Percentiles rank a stretch among this genome's conserved stretches.
phyloP scores from a whole-genome alignment of 1,140 invertebrate genomes.

The Caerostris darwini region DNA sequence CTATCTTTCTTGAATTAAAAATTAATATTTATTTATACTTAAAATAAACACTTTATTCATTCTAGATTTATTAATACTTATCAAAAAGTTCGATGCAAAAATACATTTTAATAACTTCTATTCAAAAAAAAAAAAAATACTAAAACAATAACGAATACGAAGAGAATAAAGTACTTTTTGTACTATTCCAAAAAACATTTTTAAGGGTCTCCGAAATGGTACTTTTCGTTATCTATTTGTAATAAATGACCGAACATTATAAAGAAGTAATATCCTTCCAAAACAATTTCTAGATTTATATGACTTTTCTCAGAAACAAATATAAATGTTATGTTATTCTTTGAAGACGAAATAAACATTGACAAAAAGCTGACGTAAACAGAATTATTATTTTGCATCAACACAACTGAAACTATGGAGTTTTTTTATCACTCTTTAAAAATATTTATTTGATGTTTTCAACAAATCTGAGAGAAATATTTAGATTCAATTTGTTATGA shows the following conservation, averaged over 20 bases:
- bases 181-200: too few species aligned
- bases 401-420: not conserved
- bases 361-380: not conserved
- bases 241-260: not conserved
- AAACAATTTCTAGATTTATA: not conserved
- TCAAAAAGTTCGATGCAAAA: too few species aligned
- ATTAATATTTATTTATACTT: too few species aligned
- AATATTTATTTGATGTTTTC: not conserved
- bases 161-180: too few species aligned
- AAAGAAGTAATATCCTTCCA: not conserved
- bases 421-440: not conserved
- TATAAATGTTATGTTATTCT: not conserved
- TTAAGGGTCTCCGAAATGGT: too few species aligned
- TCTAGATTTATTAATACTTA: too few species aligned
- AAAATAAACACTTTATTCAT: too few species aligned
- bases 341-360: not conserved
- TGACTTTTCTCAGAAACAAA: not conserved
- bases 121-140: too few species aligned
- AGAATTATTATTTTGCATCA: not conserved
- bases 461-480: not conserved
- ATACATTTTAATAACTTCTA: too few species aligned
- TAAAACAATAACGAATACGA: too few species aligned
- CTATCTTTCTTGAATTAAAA: too few species aligned
- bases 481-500: not conserved
- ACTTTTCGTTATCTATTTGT: too few species aligned